Base-by-base conservation (phyloP, 2,888 invertebrate species). In the Caenorhabditis sp. region DNA sequence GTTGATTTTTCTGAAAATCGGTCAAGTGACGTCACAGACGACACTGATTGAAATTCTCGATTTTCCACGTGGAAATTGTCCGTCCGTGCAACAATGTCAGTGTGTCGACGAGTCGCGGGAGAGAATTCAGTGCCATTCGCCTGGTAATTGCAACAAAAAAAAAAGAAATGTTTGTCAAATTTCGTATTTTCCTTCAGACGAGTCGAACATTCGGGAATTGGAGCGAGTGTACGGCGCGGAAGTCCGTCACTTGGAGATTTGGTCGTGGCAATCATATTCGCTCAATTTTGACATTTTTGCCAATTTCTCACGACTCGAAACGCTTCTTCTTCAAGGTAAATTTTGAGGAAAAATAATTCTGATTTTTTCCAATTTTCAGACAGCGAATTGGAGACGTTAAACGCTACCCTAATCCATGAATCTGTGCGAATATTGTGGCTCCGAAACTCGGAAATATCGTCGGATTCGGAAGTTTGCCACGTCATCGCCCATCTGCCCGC, bases 401-500 rank as follows among this genome's bases (percentile, higher is more conserved):
- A 61, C 11, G 58, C 41, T 22, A 68, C 66, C 7, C 15, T 50
- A 4, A 30, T 5, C 5, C 48, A 43, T 6, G 41, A 48, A 6
- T 41, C 56, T 1, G 6, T 72, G 2, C 50, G 45, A 63, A 32
- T 20, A 11, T 20, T 72, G 0, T 35, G 41, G 9, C 13, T 74
- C 4, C n/a, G 20, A 13, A 68, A 61, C 24, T 55, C 43, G 1
- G 46, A 68, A 37, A 11, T 61, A 17, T 26, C 48, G n/a, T 59
- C 50, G 11, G 43, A 55, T 55, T 43, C 52, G 32, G 62, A 55
- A 46, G 62, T 77, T 20, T 78, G 78, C 45, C 45, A 52, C 20
- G 15, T 78, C 2, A 50, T 74, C 9, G 15, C 46, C 7, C 22
- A 27, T 22, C 26, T 78, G n/a, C 73, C 73, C n/a, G 50, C 58